Conservation (phyloP, 2,888 invertebrate species). For the Orthosia cruda region DNA sequence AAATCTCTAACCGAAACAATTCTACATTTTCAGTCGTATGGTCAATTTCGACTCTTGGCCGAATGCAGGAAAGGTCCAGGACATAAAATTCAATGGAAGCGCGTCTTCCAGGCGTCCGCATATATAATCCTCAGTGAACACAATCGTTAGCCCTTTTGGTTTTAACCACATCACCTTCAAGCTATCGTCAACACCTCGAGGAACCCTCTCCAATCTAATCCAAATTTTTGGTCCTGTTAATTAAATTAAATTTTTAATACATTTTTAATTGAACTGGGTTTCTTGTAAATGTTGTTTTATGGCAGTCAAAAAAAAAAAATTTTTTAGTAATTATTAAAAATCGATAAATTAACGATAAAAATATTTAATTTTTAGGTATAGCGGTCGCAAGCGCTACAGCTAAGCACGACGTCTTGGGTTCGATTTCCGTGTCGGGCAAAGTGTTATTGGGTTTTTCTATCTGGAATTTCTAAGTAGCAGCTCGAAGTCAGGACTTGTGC, state of each 20-base stretch:
- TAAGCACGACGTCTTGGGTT: no score
- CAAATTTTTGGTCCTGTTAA: not conserved
- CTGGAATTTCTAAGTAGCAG: no score
- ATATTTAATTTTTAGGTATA: no score
- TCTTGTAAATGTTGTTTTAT: not conserved
- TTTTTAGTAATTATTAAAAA: no score
- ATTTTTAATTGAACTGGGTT: not conserved
- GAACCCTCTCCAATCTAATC: not conserved
- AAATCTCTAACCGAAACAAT: not conserved
- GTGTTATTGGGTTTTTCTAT: no score
- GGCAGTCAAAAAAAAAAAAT: no score
- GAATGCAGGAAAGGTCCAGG: not conserved
- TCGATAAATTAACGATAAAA: no score
- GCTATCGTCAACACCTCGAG: not conserved
- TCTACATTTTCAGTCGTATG: not conserved
- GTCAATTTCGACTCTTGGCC: not conserved
- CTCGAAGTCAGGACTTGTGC: no score
- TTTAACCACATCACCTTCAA: not conserved
- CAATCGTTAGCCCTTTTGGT: not conserved
- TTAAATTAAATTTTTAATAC: not conserved
- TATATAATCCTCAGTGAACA: not conserved
- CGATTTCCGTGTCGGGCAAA: no score
- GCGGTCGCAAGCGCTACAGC: no score
- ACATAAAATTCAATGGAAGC: not conserved
- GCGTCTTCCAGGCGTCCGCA: not conserved